Percentiles rank a stretch among this genome's conserved stretches.
Conservation (phyloP, 2,113 vertebrate genomes). For the Megaleporinus macrocephalus region DNA sequence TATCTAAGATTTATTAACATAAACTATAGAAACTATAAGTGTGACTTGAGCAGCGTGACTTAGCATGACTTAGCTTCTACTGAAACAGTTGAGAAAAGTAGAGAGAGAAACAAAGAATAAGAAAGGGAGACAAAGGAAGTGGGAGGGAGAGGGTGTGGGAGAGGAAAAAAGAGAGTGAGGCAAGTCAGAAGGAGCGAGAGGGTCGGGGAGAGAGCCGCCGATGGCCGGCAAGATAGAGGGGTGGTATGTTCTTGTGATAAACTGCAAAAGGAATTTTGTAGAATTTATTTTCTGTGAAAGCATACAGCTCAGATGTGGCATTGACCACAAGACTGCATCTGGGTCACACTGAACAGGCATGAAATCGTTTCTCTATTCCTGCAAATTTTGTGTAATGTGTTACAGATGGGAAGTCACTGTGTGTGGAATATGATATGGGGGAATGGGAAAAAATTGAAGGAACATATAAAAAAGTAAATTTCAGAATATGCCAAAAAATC, state of each 20-base stretch:
- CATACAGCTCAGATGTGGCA: no score
- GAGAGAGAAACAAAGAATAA: not conserved
- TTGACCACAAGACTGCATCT: no score
- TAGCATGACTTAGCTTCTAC: not conserved
- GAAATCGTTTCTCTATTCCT: no score
- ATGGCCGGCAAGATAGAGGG: not conserved
- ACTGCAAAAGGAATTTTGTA: constrained; percentile 22
- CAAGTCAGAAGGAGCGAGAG: not conserved
- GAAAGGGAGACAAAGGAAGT: not conserved
- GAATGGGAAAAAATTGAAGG: no score
- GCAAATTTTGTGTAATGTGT: no score
- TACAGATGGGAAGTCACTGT: no score
- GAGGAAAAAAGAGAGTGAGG: not conserved
- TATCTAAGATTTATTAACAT: not conserved
- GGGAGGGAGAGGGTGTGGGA: not conserved
- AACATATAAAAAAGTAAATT: no score
- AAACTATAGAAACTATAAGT: not conserved
- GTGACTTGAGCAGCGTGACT: not conserved
- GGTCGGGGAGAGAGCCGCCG: not conserved
- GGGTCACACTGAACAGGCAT: no score
- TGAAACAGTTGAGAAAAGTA: not conserved
- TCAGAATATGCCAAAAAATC: no score
- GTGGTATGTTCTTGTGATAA: not conserved
- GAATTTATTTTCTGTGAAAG: not conserved
- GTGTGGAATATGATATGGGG: no score